Evolutionary conservation across 2,797 vertebrate species (phyloP).

Genomic region (Triplophysa bombifrons): DNA sequence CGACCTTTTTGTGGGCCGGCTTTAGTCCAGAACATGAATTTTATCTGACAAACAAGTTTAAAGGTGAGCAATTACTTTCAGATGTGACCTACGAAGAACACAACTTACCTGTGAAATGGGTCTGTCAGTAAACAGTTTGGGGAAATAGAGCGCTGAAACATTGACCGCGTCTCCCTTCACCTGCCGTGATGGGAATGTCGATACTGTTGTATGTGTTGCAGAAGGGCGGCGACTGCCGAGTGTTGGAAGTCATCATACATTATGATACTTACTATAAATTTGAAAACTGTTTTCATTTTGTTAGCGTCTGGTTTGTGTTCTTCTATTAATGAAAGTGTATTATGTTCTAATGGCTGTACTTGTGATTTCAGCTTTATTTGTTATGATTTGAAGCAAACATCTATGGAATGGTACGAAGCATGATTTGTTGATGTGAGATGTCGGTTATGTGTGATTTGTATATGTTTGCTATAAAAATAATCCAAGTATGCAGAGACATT

Average conservation of each 20-base stretch:
- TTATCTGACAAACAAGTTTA: conserved; percentile 1
- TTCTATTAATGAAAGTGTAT: no score
- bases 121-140: conserved; percentile 31
- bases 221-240: not conserved
- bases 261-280: no score
- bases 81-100: conserved; percentile 21
- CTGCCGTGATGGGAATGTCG: conserved; percentile 1
- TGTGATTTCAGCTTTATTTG: not conserved
- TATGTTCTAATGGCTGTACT: no score
- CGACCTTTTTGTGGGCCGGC: not conserved
- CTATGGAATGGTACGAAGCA: not conserved
- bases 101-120: conserved; percentile 35
- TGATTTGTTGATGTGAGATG: not conserved
- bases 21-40: not conserved
- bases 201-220: not conserved
- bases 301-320: not conserved
- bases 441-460: not conserved
- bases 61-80: conserved; percentile 2
- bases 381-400: not conserved
- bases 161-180: not conserved
- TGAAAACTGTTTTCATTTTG: not conserved
- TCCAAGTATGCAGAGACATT: no score
- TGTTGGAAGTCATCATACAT: not conserved
- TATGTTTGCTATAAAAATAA: no score
- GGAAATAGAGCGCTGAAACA: not conserved